These are phyloP conservation scores for Xyliphius kryptos DNA, from an alignment of 2,113 vertebrate genomes.

Conservation along the genomic window DNA sequence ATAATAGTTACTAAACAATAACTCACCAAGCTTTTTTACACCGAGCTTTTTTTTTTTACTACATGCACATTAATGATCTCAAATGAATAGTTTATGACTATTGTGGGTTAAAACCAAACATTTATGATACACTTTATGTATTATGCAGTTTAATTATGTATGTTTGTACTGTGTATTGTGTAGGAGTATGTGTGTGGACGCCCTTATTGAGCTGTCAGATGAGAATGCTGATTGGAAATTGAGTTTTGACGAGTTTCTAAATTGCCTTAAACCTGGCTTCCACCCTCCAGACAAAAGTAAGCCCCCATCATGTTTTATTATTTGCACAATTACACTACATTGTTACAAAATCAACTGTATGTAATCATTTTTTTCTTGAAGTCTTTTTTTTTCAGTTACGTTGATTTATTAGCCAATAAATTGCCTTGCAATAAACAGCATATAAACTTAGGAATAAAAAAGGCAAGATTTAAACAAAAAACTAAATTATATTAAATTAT, in stretches of 20 bases:
- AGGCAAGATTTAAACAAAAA: too few species aligned
- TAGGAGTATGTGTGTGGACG: constrained; percentile 88
- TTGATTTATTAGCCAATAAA: too few species aligned
- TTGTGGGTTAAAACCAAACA: background rate
- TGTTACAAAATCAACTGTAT: background rate
- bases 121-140: background rate
- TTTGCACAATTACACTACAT: background rate
- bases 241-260: constrained; percentile 85
- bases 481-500: too few species aligned
- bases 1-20: constrained; percentile 8
- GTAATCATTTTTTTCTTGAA: too few species aligned
- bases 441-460: too few species aligned
- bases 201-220: constrained; percentile 88
- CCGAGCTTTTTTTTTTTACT: background rate
- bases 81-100: too few species aligned
- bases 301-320: constrained; percentile 25
- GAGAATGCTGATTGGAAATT: constrained; percentile 95
- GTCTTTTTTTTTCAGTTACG: too few species aligned
- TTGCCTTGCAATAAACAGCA: too few species aligned
- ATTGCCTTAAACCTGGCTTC: constrained; percentile 83
- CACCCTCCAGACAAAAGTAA: constrained; percentile 85
- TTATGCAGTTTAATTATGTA: background rate
- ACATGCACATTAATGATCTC: background rate
- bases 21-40: background rate
- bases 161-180: background rate